Conservation (phyloP, 1,140 invertebrate genomes). For the Riptortus pedestris region DNA sequence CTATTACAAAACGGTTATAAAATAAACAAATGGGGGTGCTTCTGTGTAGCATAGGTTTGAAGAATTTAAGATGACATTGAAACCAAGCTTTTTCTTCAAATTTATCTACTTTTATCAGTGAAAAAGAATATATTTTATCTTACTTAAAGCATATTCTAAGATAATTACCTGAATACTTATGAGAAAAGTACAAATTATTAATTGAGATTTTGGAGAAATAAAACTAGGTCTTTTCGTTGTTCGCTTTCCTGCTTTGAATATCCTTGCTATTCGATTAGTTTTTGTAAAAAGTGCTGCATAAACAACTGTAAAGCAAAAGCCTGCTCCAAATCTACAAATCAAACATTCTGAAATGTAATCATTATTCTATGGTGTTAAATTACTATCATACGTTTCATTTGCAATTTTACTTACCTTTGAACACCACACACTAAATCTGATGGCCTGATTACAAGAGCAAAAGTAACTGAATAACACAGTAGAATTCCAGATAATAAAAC, state of each 20-base stretch:
- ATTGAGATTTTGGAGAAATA: slow-evolving; percentile 86
- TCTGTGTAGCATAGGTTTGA: too few relatives aligned
- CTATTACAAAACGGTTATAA: too few relatives aligned
- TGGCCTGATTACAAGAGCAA: slow-evolving; percentile 65
- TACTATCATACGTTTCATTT: too few relatives aligned
- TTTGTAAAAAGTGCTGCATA: slow-evolving; percentile 85
- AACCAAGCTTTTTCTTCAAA: too few relatives aligned
- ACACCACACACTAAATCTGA: slow-evolving; percentile 63
- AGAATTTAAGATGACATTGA: too few relatives aligned
- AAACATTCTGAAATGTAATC: too few relatives aligned
- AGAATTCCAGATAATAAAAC: slow-evolving; percentile 76
- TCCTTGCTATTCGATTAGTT: slow-evolving; percentile 81
- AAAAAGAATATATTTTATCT: too few relatives aligned
- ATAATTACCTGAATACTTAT: slow-evolving; percentile 72
- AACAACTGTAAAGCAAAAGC: slow-evolving; percentile 83
- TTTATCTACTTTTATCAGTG: too few relatives aligned
- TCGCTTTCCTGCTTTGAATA: slow-evolving; percentile 79
- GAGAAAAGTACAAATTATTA: slow-evolving; percentile 75
- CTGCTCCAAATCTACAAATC: slow-evolving; percentile 61
- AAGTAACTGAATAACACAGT: slow-evolving; percentile 80
- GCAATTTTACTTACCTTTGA: slow-evolving; percentile 63
- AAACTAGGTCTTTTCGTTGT: slow-evolving; percentile 80
- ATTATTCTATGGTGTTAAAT: too few relatives aligned
- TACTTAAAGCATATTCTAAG: too few relatives aligned
- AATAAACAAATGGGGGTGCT: too few relatives aligned